These are phyloP conservation scores for Triplophysa siluroides DNA, from an alignment of 2,113 vertebrate genomes.

Conservation along the genomic window DNA sequence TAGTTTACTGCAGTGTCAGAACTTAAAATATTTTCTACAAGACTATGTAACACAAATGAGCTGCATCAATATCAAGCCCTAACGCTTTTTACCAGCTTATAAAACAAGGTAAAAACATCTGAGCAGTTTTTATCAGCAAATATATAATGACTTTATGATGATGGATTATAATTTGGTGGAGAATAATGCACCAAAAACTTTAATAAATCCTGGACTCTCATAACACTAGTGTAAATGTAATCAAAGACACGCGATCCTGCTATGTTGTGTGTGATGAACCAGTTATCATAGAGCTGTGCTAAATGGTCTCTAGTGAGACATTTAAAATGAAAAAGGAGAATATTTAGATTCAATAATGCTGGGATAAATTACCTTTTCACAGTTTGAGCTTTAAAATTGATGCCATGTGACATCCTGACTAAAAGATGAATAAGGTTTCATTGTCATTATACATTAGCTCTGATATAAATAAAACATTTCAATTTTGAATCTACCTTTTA, in stretches of 20 bases:
- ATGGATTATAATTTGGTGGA: background rate
- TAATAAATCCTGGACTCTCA: background rate
- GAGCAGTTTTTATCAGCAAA: background rate
- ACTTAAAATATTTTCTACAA: background rate
- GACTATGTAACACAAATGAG: background rate
- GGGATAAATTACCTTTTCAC: too few species aligned
- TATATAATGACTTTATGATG: background rate
- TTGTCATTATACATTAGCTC: background rate
- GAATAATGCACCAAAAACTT: background rate
- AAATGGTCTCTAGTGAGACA: background rate
- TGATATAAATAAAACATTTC: background rate
- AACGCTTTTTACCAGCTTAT: background rate
- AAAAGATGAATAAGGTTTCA: background rate
- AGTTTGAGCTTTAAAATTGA: background rate
- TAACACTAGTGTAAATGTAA: background rate
- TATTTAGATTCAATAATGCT: too few species aligned
- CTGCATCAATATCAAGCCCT: background rate
- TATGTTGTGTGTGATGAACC: constrained; percentile 3
- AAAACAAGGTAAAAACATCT: background rate
- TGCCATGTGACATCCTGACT: too few species aligned
- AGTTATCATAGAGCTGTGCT: background rate
- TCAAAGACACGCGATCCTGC: background rate
- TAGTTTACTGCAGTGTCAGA: background rate
- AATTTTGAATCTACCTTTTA: background rate
- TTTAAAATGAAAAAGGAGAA: background rate